Percentiles rank a stretch among this genome's conserved stretches.
Evolutionary conservation across 1,140 invertebrate species (phyloP).

Genomic region (Heliothis subflexa): DNA sequence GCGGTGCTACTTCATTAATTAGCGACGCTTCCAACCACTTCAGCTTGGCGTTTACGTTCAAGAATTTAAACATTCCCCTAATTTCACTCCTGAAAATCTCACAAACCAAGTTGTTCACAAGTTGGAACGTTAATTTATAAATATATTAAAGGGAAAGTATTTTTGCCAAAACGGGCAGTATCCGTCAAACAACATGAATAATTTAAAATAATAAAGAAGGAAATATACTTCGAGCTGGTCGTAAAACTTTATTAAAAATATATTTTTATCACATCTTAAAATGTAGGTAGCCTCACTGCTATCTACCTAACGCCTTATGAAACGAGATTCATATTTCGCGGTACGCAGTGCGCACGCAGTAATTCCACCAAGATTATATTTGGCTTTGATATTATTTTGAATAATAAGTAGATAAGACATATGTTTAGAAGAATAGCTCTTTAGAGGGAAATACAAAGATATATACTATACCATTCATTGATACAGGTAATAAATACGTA

Average conservation of each 20-base stretch:
- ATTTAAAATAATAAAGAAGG: slow-evolving; percentile 44
- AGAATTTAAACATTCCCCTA: slow-evolving; percentile 62
- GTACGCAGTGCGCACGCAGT: slow-evolving; percentile 29
- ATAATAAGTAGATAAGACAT: slow-evolving; percentile 19
- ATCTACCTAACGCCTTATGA: slow-evolving; percentile 23
- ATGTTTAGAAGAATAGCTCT: background rate
- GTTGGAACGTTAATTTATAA: slow-evolving; percentile 38
- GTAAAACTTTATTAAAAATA: slow-evolving; percentile 43
- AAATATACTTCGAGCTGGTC: slow-evolving; percentile 18
- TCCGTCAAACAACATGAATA: slow-evolving; percentile 38
- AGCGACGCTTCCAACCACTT: slow-evolving; percentile 59
- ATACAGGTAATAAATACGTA: too few relatives aligned
- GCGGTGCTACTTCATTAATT: slow-evolving; percentile 68
- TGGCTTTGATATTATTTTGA: slow-evolving; percentile 17
- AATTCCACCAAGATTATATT: slow-evolving; percentile 25
- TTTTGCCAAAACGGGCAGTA: slow-evolving; percentile 27
- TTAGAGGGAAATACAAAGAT: background rate
- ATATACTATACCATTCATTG: background rate
- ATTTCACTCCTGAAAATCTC: slow-evolving; percentile 54
- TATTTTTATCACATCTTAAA: slow-evolving; percentile 40
- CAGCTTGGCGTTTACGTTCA: slow-evolving; percentile 56
- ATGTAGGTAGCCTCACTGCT: slow-evolving; percentile 29
- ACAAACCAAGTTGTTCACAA: slow-evolving; percentile 47
- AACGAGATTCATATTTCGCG: slow-evolving; percentile 32
- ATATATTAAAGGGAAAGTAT: slow-evolving; percentile 23